phyloP scores from a whole-genome alignment of 2,797 vertebrate species.

The Nannoperca obscura region DNA sequence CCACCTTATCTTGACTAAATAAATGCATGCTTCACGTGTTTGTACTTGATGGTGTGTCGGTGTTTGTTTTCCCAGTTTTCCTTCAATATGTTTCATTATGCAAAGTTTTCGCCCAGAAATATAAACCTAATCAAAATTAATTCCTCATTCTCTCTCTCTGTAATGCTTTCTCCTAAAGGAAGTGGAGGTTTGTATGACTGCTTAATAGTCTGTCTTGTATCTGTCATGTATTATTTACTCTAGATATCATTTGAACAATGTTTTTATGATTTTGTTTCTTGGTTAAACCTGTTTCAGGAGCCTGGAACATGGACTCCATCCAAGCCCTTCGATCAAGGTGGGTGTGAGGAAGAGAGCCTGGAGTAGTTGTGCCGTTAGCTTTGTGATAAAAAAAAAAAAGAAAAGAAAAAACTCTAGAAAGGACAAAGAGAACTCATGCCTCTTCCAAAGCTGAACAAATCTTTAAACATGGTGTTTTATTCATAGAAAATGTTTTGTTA shows the following conservation, averaged over 20 bases:
- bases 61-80: conserved; percentile 21
- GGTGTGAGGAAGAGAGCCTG: conserved; percentile 58
- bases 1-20: neutral
- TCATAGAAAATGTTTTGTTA: neutral
- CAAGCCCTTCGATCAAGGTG: conserved; percentile 96
- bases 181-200: conserved; percentile 94
- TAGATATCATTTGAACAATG: conserved; percentile 37
- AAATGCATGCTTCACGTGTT: conserved; percentile 25
- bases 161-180: conserved; percentile 91
- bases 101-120: conserved; percentile 22
- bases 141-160: conserved; percentile 70
- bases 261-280: conserved; percentile 60
- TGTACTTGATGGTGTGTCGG: conserved; percentile 24
- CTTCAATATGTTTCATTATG: conserved; percentile 19
- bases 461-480: neutral
- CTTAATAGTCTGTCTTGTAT: conserved; percentile 17
- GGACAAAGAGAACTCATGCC: neutral
- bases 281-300: conserved; percentile 81
- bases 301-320: conserved; percentile 94
- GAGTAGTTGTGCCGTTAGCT: conserved; percentile 24
- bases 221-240: conserved; percentile 27
- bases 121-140: conserved; percentile 52
- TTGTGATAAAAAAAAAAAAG: conserved; percentile 13
- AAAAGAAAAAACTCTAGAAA: neutral
- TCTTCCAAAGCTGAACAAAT: neutral